A percentile compares a stretch with the other conserved stretches of the same genome.
Conservation (phyloP, 2,797 vertebrate genomes). For the Cheirogaleus major region DNA sequence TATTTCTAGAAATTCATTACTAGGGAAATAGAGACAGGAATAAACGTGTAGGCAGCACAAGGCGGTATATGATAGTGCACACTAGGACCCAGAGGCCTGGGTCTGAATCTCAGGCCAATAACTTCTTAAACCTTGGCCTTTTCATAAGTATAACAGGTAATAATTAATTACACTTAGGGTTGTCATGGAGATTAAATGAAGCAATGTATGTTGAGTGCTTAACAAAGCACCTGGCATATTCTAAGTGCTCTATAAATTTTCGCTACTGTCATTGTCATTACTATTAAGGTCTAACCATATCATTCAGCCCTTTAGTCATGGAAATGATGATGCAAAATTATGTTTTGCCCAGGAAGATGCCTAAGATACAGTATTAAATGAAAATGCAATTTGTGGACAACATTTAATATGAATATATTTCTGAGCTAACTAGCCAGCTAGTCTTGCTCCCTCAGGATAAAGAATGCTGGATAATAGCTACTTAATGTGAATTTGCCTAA, state of each 20-base stretch:
- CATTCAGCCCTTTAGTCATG: not conserved
- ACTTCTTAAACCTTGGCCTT: not conserved
- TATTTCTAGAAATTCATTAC: not conserved
- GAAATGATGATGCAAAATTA: not conserved
- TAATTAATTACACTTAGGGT: not conserved
- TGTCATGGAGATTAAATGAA: conserved; percentile 7
- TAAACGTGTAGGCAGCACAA: not conserved
- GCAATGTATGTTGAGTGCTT: not conserved
- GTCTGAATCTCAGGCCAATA: not conserved
- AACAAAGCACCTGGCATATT: not conserved
- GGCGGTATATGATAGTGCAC: fast-evolving
- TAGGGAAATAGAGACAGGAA: not conserved
- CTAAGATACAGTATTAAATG: not conserved
- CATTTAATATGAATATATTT: not conserved
- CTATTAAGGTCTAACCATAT: not conserved
- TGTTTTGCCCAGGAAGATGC: not conserved
- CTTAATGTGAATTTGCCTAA: not conserved
- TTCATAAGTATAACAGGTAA: not conserved
- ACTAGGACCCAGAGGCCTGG: not conserved
- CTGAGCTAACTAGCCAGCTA: not conserved
- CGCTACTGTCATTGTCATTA: not conserved
- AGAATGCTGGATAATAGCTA: not conserved
- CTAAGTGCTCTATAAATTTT: not conserved
- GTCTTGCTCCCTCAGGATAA: not conserved
- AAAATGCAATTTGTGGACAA: not conserved